Evolutionary conservation across 2,113 vertebrate genomes (phyloP).

Genomic region (Psilopsiagon aymara): DNA sequence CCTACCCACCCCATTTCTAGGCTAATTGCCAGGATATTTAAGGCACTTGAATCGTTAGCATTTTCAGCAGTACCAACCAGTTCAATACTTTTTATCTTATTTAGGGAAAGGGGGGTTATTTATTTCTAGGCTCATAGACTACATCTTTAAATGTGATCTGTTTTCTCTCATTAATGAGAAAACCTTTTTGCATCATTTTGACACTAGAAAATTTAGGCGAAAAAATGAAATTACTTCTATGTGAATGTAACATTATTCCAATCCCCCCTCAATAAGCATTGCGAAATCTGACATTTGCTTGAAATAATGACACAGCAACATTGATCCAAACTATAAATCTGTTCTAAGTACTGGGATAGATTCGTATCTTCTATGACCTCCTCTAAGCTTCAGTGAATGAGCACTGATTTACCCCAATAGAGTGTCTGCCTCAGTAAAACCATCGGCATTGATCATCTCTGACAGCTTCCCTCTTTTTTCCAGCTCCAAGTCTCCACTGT

Average conservation of each 20-base stretch:
- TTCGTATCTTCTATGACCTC: neutral
- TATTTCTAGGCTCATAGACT: neutral
- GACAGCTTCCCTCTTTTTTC: neutral
- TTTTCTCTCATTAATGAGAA: neutral
- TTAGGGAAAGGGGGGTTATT: neutral
- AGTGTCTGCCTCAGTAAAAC: neutral
- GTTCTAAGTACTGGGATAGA: neutral
- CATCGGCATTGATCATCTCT: rapidly evolving
- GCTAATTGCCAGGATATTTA: neutral
- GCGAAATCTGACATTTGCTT: neutral
- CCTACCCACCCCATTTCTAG: neutral
- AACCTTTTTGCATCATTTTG: neutral
- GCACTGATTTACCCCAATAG: neutral
- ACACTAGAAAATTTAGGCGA: neutral
- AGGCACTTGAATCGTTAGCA: neutral
- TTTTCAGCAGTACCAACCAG: neutral
- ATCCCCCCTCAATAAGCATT: neutral
- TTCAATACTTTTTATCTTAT: neutral
- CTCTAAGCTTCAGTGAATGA: neutral
- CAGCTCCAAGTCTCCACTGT: neutral
- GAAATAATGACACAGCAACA: neutral
- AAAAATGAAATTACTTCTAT: neutral
- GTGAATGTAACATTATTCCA: neutral
- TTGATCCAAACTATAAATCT: neutral
- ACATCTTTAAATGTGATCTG: neutral